Conservation (phyloP, 2,888 invertebrate genomes). For the Smittia sp. region DNA sequence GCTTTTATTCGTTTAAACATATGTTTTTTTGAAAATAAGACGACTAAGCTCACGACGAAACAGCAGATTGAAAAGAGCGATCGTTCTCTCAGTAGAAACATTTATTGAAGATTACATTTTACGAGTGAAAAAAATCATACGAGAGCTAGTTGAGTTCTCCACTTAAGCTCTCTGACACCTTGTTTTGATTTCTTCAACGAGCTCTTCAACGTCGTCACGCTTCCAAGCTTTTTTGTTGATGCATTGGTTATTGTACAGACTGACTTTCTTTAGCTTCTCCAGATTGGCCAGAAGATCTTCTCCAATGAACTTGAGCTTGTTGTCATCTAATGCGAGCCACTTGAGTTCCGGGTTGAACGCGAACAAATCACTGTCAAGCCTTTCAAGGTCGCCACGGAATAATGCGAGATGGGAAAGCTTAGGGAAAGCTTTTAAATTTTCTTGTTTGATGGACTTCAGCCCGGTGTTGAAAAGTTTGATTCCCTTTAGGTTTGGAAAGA, state of each 20-base stretch:
- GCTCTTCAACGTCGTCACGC: background rate
- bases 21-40: too few relatives aligned
- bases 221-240: background rate
- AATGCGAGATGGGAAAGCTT: background rate
- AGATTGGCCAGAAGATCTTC: background rate
- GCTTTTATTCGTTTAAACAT: too few relatives aligned
- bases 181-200: background rate
- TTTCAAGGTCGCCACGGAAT: background rate
- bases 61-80: too few relatives aligned
- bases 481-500: slow-evolving; percentile 1
- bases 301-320: slow-evolving; percentile 5
- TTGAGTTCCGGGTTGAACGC: background rate
- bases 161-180: too few relatives aligned
- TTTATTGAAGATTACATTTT: too few relatives aligned
- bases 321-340: background rate
- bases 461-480: background rate
- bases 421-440: slow-evolving; percentile 5
- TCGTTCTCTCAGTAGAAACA: too few relatives aligned
- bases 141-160: too few relatives aligned
- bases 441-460: background rate
- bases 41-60: too few relatives aligned
- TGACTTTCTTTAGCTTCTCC: background rate
- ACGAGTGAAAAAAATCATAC: too few relatives aligned
- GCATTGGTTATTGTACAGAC: background rate
- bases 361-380: background rate